phyloP scores from a whole-genome alignment of 2,888 invertebrate genomes.

The Pammene aurita region DNA sequence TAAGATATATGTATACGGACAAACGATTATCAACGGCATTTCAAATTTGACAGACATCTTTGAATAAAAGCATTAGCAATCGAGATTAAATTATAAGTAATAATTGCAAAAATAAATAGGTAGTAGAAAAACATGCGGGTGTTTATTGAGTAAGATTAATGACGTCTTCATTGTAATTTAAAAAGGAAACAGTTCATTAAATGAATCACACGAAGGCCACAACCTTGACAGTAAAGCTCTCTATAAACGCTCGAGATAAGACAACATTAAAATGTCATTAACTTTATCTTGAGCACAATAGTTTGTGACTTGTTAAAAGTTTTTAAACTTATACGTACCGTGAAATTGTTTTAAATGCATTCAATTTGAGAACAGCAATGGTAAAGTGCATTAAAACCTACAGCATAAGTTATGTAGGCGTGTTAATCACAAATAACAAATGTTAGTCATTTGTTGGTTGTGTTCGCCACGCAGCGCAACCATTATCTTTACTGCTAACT shows the following conservation, averaged over 20 bases:
- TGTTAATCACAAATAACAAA: constrained; percentile 14
- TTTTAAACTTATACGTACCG: background rate
- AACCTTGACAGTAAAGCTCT: constrained; percentile 29
- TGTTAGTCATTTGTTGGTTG: constrained; percentile 8
- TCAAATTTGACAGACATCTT: no score
- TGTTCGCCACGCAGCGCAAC: constrained; percentile 5
- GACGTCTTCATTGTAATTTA: constrained; percentile 19
- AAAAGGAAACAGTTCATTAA: constrained; percentile 36
- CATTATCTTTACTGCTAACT: constrained; percentile 39
- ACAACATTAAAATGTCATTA: constrained; percentile 23
- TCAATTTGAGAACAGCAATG: constrained; percentile 2
- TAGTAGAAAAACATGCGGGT: constrained; percentile 16
- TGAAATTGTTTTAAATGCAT: constrained; percentile 11
- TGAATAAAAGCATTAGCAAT: no score
- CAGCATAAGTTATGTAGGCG: background rate
- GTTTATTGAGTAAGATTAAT: constrained; percentile 36
- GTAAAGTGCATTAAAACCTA: background rate
- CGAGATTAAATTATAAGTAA: background rate
- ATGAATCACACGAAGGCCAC: constrained; percentile 22
- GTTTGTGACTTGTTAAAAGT: background rate
- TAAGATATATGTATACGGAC: no score
- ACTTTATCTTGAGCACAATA: background rate
- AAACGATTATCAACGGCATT: no score
- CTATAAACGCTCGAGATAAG: constrained; percentile 17
- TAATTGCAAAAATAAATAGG: constrained; percentile 10